Conservation (phyloP, 2,113 vertebrate species). For the Dicaeum eximium region DNA sequence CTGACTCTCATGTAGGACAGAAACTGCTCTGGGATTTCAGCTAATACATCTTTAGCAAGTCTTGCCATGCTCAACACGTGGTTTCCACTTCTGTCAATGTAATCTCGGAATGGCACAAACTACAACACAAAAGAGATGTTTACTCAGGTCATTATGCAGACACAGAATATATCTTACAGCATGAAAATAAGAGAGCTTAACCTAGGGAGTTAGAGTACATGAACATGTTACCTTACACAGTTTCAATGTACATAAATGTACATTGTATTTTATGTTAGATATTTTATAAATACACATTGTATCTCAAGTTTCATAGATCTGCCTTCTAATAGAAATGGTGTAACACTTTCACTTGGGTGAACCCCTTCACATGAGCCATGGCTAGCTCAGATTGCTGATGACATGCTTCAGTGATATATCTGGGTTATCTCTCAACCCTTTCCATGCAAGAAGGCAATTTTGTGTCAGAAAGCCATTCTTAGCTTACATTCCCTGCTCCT, state of each 20-base stretch:
- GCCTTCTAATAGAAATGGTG: neutral
- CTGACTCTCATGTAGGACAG: slow-evolving; percentile 96
- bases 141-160: neutral
- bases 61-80: slow-evolving; percentile 95
- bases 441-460: neutral
- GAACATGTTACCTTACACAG: neutral
- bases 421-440: neutral
- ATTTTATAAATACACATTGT: neutral
- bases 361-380: neutral
- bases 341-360: neutral
- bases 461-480: neutral
- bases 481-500: neutral
- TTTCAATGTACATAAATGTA: neutral
- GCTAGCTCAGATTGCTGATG: neutral
- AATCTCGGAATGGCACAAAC: slow-evolving; percentile 98
- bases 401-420: neutral
- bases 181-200: neutral
- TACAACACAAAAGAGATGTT: slow-evolving; percentile 9
- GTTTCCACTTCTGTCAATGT: slow-evolving; percentile 93
- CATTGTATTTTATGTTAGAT: neutral
- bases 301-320: neutral
- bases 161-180: neutral
- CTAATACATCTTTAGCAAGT: slow-evolving; percentile 94
- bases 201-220: neutral
- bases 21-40: slow-evolving; percentile 96